Conservation (phyloP, 2,888 invertebrate genomes). For the Dasypolia templi region DNA sequence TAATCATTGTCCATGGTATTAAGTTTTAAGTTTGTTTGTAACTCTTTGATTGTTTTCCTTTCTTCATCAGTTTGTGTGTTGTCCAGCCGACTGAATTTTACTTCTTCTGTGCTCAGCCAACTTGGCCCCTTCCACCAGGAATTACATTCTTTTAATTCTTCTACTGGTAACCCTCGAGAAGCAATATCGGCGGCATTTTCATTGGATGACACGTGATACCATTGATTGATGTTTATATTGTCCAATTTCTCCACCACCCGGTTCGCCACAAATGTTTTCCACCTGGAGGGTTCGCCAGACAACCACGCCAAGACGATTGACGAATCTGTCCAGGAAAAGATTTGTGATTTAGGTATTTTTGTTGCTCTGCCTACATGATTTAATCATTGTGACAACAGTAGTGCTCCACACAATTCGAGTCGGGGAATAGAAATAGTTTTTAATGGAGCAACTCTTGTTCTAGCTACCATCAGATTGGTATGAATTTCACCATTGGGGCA, state of each 20-base stretch:
- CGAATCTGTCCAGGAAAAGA: neutral
- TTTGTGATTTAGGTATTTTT: neutral
- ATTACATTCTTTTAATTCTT: too few relatives aligned
- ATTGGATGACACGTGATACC: slow-evolving; percentile 23
- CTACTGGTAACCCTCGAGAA: slow-evolving; percentile 21
- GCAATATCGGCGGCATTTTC: slow-evolving; percentile 6
- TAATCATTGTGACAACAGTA: neutral
- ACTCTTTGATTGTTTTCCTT: too few relatives aligned
- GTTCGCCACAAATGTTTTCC: slow-evolving; percentile 34
- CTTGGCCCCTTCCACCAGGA: slow-evolving; percentile 26
- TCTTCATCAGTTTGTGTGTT: slow-evolving; percentile 13
- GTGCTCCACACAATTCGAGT: too few relatives aligned
- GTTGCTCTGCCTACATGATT: neutral
- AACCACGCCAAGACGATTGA: slow-evolving; percentile 21
- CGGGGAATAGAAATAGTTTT: too few relatives aligned
- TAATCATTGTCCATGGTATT: too few relatives aligned
- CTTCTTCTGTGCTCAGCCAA: slow-evolving; percentile 15
- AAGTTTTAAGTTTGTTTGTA: too few relatives aligned
- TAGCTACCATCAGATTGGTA: too few relatives aligned
- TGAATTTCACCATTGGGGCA: too few relatives aligned
- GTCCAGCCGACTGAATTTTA: slow-evolving; percentile 17
- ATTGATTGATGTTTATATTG: slow-evolving; percentile 16
- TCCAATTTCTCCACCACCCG: slow-evolving; percentile 25
- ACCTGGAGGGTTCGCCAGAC: slow-evolving; percentile 19
- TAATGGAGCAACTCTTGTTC: too few relatives aligned